Conservation (phyloP, 2,888 invertebrate genomes). For the Aporophyla lueneburgensis region DNA sequence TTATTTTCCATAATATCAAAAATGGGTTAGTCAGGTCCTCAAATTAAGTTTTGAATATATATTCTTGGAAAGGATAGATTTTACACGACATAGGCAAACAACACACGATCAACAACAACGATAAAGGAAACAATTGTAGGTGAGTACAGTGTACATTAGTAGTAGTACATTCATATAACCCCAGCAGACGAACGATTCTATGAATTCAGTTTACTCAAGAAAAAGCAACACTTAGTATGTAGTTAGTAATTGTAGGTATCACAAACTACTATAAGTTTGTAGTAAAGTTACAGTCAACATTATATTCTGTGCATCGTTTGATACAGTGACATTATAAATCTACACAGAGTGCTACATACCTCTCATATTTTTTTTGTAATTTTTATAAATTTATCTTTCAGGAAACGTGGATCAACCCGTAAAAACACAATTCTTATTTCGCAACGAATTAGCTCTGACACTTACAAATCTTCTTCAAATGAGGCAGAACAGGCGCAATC, state of each 20-base stretch:
- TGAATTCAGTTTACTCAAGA: constrained; percentile 78
- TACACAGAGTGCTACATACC: constrained; percentile 86
- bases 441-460: constrained; percentile 12
- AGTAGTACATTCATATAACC: constrained; percentile 78
- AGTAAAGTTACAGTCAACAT: constrained; percentile 71
- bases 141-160: constrained; percentile 57
- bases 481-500: constrained; percentile 31
- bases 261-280: constrained; percentile 67
- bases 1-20: constrained; percentile 17
- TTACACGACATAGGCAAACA: not conserved
- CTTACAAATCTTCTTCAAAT: constrained; percentile 19
- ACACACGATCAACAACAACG: not conserved
- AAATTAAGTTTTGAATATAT: not conserved
- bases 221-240: constrained; percentile 79
- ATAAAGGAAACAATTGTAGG: constrained; percentile 13
- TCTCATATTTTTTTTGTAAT: constrained; percentile 65
- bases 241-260: constrained; percentile 49
- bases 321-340: constrained; percentile 74
- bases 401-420: constrained; percentile 51
- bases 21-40: constrained; percentile 4
- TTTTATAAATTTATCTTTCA: constrained; percentile 31
- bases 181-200: constrained; percentile 72
- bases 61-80: not conserved
- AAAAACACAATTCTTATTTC: constrained; percentile 54
- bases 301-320: constrained; percentile 72